Base-by-base conservation (phyloP, 2,113 vertebrate species). In the Peromyscus polionotus region DNA sequence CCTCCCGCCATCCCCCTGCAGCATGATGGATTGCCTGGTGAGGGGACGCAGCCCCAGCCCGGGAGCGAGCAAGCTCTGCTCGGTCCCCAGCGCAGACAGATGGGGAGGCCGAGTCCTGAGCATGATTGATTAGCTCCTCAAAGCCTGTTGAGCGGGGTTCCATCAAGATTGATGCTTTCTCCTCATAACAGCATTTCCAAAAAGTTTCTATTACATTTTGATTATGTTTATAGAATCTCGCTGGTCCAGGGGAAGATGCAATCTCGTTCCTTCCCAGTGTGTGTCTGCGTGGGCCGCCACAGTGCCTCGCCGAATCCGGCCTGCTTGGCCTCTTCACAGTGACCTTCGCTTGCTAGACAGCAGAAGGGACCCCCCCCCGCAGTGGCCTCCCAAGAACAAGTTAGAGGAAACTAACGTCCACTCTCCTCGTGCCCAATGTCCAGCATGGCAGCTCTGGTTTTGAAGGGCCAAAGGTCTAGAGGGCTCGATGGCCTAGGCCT, bases 151-250 rank as follows among this genome's bases (percentile, higher is more conserved):
- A 99, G 98, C 98, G 98, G 98, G 99, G 99, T 99, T 99, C 98
- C 98, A 99, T 99, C 98, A 99, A 99, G 99, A 99, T 99, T 99
- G 99, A 99, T 99, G 99, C 98, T 99, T 99, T 99, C 98, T 99
- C 98, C 98, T 99, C 98, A 98, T 99, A 99, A 99, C 98, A 99
- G 99, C 99, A 99, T 99, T 99, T 99, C 99, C 99, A 99, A 99
- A 99, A 99, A 99, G 98, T 99, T 99, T 99, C 99, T 99, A 99
- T 99, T 99, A 99, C 98, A 99, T 99, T 99, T 99, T 99, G 98
- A 99, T 99, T 99, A 99, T 99, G 99, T 99, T 99, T 99, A 99
- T 99, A 99, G 98, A 99, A 99, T 99, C 98, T 99, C 98, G 97
- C 98, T 98, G 98, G 98, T 98, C 98, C 97, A 95, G 98, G 97